Evolutionary conservation across 1,140 invertebrate species (phyloP).

Genomic region (Holotrichia oblita): DNA sequence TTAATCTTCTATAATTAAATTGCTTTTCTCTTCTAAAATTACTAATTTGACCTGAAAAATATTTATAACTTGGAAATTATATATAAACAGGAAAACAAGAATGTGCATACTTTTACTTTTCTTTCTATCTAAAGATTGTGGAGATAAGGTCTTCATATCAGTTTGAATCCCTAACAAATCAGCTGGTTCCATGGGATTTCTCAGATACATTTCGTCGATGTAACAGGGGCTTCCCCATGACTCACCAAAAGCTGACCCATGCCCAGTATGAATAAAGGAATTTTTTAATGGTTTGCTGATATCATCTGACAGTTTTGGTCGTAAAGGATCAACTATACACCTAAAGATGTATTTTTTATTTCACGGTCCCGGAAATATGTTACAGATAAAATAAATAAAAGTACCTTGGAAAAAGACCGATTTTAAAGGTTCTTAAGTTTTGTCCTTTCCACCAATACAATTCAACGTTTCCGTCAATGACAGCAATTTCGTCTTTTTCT

Average conservation of each 20-base stretch:
- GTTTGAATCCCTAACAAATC: constrained; percentile 70
- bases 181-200: constrained; percentile 85
- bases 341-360: constrained; percentile 55
- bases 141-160: constrained; percentile 57
- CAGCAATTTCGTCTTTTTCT: constrained; percentile 86
- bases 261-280: constrained; percentile 75
- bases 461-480: constrained; percentile 91
- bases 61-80: background rate
- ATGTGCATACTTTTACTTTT: constrained; percentile 54
- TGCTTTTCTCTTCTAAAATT: constrained; percentile 65
- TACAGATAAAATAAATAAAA: constrained; percentile 14
- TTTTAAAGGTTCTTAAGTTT: constrained; percentile 87
- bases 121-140: constrained; percentile 63
- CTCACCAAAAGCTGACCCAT: constrained; percentile 78
- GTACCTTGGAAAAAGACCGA: constrained; percentile 80
- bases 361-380: background rate
- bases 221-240: constrained; percentile 87
- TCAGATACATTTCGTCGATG: constrained; percentile 84
- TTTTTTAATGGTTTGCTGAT: constrained; percentile 82
- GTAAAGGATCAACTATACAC: constrained; percentile 74
- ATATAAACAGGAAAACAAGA: background rate
- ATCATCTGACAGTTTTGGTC: constrained; percentile 71
- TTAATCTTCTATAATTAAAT: constrained; percentile 80
- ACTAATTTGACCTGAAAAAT: constrained; percentile 18
- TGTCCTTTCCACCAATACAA: constrained; percentile 97